These are phyloP conservation scores for Laticauda colubrina DNA, from an alignment of 2,113 vertebrate species.

Conservation along the genomic window DNA sequence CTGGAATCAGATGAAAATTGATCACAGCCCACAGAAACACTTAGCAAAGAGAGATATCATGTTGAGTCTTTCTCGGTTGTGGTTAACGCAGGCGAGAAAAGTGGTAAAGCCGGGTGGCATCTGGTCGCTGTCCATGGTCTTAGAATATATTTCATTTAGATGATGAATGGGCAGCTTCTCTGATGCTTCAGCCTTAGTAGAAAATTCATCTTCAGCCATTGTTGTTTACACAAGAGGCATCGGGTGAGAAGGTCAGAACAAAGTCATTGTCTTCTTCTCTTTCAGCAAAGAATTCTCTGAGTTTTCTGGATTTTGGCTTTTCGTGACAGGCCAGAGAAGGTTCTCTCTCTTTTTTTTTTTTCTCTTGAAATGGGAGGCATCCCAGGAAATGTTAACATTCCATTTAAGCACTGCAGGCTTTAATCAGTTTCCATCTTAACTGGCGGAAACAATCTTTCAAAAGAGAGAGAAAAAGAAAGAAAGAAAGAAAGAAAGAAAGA, in stretches of 20 bases:
- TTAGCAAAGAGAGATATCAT: slow-evolving; percentile 37
- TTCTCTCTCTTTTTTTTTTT: background rate
- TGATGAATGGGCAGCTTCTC: slow-evolving; percentile 55
- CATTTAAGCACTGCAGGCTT: background rate
- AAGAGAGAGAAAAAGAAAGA: no score
- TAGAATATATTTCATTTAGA: slow-evolving; percentile 44
- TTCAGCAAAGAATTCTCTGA: background rate
- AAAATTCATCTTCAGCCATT: slow-evolving; percentile 43
- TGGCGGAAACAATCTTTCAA: background rate
- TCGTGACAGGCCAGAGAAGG: background rate
- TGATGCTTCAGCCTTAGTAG: slow-evolving; percentile 6
- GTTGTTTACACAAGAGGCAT: slow-evolving; percentile 37
- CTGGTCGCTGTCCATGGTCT: slow-evolving; percentile 35
- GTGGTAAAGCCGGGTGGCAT: slow-evolving; percentile 10
- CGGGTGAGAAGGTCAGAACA: slow-evolving; percentile 46
- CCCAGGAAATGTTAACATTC: background rate
- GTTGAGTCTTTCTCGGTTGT: slow-evolving; percentile 10
- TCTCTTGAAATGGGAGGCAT: background rate
- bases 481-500: no score
- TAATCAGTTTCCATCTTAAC: background rate
- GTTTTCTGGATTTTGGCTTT: slow-evolving; percentile 19
- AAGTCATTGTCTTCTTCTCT: slow-evolving; percentile 36
- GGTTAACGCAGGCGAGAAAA: slow-evolving; percentile 34
- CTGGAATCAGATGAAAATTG: slow-evolving; percentile 48
- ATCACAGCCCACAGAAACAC: slow-evolving; percentile 47